Evolutionary conservation across 2,113 vertebrate species (phyloP).

Genomic region (Silurus meridionalis): DNA sequence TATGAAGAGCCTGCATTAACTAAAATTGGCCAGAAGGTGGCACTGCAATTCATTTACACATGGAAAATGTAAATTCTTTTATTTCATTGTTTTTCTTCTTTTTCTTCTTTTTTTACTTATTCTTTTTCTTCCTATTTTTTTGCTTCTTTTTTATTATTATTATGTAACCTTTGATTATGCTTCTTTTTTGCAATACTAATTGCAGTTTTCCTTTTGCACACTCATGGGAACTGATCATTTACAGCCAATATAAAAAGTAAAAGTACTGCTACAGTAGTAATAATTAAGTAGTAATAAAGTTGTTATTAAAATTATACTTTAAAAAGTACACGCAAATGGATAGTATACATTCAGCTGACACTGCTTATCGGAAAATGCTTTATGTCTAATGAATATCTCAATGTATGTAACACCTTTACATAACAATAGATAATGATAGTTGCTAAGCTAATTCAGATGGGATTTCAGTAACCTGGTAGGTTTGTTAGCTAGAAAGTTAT

Average conservation of each 20-base stretch:
- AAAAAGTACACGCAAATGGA: background rate
- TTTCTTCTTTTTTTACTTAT: background rate
- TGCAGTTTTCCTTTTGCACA: background rate
- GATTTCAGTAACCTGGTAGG: background rate
- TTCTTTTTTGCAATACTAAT: no score
- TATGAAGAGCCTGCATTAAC: background rate
- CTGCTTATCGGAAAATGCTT: background rate
- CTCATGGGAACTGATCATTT: background rate
- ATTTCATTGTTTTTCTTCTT: background rate
- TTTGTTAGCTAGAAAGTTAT: background rate
- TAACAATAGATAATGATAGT: background rate
- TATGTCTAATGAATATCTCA: background rate
- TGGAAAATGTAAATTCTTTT: background rate
- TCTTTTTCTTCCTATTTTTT: background rate
- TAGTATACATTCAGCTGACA: background rate
- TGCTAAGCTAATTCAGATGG: background rate
- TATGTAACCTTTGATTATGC: background rate
- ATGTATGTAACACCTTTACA: background rate
- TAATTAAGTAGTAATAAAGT: background rate
- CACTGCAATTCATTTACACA: background rate
- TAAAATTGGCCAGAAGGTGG: background rate
- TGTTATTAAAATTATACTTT: no score
- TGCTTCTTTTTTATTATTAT: background rate
- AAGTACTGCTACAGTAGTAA: background rate
- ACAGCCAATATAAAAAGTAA: background rate